Evolutionary conservation across 2,797 vertebrate genomes (phyloP).

Genomic region (Ibycter americanus): DNA sequence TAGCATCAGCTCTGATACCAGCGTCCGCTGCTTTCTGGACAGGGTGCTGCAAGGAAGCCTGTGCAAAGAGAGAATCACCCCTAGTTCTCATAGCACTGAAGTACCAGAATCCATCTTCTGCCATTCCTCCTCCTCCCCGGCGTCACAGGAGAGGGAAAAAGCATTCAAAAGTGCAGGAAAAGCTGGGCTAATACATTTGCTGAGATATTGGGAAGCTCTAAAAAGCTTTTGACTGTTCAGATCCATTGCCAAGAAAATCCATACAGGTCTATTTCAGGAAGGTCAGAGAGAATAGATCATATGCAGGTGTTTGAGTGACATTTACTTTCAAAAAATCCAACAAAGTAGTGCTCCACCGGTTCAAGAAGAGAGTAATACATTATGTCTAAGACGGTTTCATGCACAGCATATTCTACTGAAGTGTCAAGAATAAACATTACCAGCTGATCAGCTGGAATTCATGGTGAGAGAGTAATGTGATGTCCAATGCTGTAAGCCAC

Average conservation of each 20-base stretch:
- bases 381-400: neutral
- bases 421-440: neutral
- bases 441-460: neutral
- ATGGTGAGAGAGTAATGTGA: neutral
- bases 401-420: neutral
- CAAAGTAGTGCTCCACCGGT: too few species aligned
- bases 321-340: too few species aligned
- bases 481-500: neutral
- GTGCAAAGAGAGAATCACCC: neutral
- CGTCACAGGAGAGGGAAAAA: neutral
- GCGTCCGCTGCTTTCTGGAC: neutral
- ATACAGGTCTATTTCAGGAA: neutral
- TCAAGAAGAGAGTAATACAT: neutral
- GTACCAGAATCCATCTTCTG: neutral
- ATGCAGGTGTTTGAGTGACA: neutral
- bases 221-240: neutral
- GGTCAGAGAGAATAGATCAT: neutral
- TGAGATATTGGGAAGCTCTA: neutral
- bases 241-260: neutral
- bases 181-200: neutral
- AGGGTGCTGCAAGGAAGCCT: neutral
- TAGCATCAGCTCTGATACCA: neutral
- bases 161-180: neutral
- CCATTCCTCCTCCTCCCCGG: neutral
- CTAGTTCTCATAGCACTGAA: neutral